Conservation (phyloP, 1,140 invertebrate genomes). For the Micrasema longulum region DNA sequence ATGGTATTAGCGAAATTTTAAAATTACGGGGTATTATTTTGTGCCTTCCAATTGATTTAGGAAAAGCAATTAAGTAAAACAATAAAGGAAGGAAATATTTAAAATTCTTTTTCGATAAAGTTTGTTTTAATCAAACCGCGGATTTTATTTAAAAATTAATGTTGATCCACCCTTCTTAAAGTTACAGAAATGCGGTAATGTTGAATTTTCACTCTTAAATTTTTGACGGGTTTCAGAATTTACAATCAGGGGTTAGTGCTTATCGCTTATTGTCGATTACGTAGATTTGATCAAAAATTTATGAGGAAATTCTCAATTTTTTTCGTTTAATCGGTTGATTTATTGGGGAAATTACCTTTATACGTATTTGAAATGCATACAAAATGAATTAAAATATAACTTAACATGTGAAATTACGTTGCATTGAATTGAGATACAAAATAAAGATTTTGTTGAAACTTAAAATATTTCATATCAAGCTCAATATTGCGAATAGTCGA, state of each 20-base stretch:
- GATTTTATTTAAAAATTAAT: constrained; percentile 13
- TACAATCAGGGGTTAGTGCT: not conserved
- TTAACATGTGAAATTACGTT: no score
- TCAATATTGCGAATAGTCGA: no score
- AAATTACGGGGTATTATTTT: constrained; percentile 23
- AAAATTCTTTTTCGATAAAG: constrained; percentile 13
- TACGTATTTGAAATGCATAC: no score
- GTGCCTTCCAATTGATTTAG: constrained; percentile 12
- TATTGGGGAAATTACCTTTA: no score
- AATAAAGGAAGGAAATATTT: constrained; percentile 4
- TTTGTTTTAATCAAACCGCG: constrained; percentile 34
- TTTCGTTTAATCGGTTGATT: no score
- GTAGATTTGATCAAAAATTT: not conserved
- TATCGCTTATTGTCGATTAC: not conserved
- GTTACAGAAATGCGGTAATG: constrained; percentile 1
- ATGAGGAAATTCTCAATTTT: no score
- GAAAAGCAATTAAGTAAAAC: constrained; percentile 23
- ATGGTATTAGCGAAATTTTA: constrained; percentile 1
- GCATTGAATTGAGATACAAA: no score
- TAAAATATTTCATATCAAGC: no score
- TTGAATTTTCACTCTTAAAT: constrained; percentile 1
- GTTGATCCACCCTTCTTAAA: constrained; percentile 9
- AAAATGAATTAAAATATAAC: no score
- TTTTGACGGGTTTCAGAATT: not conserved
- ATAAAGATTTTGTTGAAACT: no score